A percentile compares a stretch with the other conserved stretches of the same genome.
Conservation (phyloP, 2,113 vertebrate genomes). For the Chaenocephalus aceratus region DNA sequence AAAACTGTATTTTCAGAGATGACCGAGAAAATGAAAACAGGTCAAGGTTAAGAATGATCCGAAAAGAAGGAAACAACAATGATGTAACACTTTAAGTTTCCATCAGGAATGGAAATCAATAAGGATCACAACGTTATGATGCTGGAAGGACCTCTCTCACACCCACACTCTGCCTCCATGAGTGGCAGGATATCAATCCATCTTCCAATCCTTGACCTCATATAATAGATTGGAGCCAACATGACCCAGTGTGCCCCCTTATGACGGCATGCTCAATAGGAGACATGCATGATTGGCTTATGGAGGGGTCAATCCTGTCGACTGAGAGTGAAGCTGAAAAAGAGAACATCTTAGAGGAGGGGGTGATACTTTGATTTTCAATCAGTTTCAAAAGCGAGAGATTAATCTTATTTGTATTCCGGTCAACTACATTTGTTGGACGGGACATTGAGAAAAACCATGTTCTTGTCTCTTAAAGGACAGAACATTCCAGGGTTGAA, state of each 20-base stretch:
- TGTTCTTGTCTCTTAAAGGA: background rate
- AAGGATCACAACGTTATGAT: conserved; percentile 25
- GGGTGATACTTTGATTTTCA: conserved; percentile 1
- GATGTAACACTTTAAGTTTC: conserved; percentile 1
- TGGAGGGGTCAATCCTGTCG: background rate
- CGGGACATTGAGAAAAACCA: background rate
- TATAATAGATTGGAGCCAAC: conserved; percentile 17
- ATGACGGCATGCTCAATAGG: conserved; percentile 6
- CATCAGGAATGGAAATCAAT: conserved; percentile 30
- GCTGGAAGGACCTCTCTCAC: conserved; percentile 6
- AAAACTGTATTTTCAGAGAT: conserved; percentile 37
- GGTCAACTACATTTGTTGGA: background rate
- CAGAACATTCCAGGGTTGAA: background rate
- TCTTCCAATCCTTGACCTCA: conserved; percentile 22
- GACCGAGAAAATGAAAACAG: background rate
- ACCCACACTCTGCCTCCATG: background rate
- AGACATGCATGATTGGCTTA: conserved; percentile 11
- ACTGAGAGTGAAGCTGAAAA: background rate
- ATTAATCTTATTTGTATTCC: background rate
- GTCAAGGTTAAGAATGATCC: background rate
- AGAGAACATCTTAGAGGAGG: background rate
- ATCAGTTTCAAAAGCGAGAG: background rate
- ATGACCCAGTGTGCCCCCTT: conserved; percentile 17
- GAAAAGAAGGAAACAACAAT: conserved; percentile 25
- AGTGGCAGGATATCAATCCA: conserved; percentile 33